phyloP scores from a whole-genome alignment of 2,113 vertebrate species.

The Beaufortia kweichowensis region DNA sequence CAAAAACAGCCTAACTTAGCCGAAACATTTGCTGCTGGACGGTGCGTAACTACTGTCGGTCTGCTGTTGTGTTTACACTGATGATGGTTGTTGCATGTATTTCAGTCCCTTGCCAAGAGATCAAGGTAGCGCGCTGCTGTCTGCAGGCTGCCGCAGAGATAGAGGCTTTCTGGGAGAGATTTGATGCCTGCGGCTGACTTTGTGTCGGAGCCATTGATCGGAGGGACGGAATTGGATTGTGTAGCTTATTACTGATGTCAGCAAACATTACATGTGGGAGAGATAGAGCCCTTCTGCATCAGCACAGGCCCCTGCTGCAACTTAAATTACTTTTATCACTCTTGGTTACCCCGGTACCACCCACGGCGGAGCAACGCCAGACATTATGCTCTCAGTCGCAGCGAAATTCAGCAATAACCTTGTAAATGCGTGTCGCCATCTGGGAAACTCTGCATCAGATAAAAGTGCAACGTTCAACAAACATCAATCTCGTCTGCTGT shows the following conservation, averaged over 20 bases:
- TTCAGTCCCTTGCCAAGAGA: constrained; percentile 12
- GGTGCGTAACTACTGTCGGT: not conserved
- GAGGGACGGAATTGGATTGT: constrained; percentile 68
- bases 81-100: constrained; percentile 6
- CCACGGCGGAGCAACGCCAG: constrained; percentile 21
- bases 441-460: constrained; percentile 15
- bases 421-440: constrained; percentile 8
- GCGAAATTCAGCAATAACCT: constrained; percentile 24
- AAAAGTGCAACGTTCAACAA: constrained; percentile 9
- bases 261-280: constrained; percentile 65
- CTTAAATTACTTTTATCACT: constrained; percentile 63
- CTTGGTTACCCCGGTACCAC: constrained; percentile 56
- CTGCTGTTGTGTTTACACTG: not conserved
- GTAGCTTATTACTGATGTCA: constrained; percentile 71
- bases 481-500: not conserved
- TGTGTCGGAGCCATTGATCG: constrained; percentile 71
- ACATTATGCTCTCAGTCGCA: constrained; percentile 26
- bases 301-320: constrained; percentile 5
- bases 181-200: constrained; percentile 53
- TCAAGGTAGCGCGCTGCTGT: not conserved
- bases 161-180: constrained; percentile 26
- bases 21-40: not conserved
- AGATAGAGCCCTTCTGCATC: constrained; percentile 49
- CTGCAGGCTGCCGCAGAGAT: constrained; percentile 2
- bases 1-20: not conserved